Percentiles rank a stretch among this genome's conserved stretches.
Conservation (phyloP, 2,113 vertebrate genomes). For the Oceanodroma tethys region DNA sequence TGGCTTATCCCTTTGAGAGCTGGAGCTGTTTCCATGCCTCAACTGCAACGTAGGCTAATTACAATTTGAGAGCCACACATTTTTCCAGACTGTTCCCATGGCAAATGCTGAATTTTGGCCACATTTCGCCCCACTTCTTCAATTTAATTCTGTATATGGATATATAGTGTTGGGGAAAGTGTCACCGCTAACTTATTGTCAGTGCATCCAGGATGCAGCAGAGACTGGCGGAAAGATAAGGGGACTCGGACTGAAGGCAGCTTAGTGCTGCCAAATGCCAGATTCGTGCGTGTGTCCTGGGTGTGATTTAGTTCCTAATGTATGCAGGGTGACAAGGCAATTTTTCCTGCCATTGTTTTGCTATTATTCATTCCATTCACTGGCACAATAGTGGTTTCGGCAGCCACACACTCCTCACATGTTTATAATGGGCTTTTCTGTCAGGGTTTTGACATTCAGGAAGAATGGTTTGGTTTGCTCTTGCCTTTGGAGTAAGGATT, state of each 20-base stretch:
- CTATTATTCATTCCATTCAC: slow-evolving; percentile 14
- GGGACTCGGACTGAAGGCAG: neutral
- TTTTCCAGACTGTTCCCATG: slow-evolving; percentile 2
- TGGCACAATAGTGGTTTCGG: neutral
- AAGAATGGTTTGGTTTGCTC: neutral
- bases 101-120: slow-evolving; percentile 25
- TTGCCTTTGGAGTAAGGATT: neutral
- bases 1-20: slow-evolving; percentile 27
- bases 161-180: neutral
- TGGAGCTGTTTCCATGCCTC: neutral
- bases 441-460: neutral
- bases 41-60: slow-evolving; percentile 5
- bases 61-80: neutral
- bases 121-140: neutral
- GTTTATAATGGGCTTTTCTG: neutral
- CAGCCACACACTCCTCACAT: neutral
- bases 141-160: neutral
- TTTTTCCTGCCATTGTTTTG: slow-evolving; percentile 32
- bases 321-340: neutral
- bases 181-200: neutral
- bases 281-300: neutral
- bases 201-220: neutral
- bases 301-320: slow-evolving; percentile 9
- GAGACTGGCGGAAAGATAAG: slow-evolving; percentile 22
- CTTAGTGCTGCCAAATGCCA: neutral